Evolutionary conservation across 2,797 vertebrate genomes (phyloP).

Genomic region (Chiloscyllium punctatum): DNA sequence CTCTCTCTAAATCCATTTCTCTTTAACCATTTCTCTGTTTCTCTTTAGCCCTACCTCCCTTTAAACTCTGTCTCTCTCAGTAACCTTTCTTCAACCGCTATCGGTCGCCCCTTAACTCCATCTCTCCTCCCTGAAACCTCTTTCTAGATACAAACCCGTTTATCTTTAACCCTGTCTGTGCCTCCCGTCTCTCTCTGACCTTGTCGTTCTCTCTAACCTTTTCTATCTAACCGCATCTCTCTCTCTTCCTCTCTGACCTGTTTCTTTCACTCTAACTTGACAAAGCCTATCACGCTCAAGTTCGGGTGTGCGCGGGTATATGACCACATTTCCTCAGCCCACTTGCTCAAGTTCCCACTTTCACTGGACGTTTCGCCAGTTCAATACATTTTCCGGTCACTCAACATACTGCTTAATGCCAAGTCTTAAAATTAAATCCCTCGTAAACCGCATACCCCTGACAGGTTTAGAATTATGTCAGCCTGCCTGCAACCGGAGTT

Average conservation of each 20-base stretch:
- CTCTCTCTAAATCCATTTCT: background rate
- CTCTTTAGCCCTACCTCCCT: background rate
- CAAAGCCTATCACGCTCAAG: background rate
- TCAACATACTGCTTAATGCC: background rate
- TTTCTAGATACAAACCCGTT: background rate
- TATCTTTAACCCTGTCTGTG: background rate
- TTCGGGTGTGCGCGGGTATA: background rate
- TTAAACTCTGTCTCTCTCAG: background rate
- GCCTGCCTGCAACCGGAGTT: background rate
- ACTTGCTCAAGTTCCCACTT: no score
- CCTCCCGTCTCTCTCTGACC: background rate
- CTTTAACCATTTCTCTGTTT: no score
- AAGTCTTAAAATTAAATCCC: background rate
- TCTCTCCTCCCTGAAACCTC: background rate
- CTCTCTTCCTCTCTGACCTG: background rate
- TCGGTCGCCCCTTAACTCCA: background rate
- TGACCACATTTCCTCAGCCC: background rate
- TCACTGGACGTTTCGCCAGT: background rate
- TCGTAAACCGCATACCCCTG: background rate
- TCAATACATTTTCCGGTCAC: background rate
- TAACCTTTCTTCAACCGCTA: background rate
- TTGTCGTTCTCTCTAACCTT: background rate
- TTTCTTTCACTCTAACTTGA: background rate
- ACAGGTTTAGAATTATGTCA: background rate
- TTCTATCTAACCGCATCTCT: background rate